These are phyloP conservation scores for Gibbula magus DNA, from an alignment of 2,888 invertebrate genomes.

Conservation along the genomic window DNA sequence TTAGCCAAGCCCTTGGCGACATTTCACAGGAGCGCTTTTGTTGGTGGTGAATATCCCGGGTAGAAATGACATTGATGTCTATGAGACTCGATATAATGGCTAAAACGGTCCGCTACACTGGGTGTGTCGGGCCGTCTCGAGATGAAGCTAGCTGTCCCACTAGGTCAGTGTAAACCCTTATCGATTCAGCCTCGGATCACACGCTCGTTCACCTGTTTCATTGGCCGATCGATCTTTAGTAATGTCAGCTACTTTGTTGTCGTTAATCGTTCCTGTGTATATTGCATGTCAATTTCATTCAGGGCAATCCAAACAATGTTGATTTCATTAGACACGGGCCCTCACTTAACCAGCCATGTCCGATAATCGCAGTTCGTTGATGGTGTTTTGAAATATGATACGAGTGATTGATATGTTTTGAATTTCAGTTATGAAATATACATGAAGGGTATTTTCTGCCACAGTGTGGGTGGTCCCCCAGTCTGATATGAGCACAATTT, in stretches of 20 bases:
- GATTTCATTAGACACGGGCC: too few species aligned
- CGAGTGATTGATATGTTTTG: too few species aligned
- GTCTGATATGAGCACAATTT: not conserved
- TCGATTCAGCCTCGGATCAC: not conserved
- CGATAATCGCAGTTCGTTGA: too few species aligned
- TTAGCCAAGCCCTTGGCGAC: constrained; percentile 18
- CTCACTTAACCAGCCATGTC: too few species aligned
- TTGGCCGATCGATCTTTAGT: constrained; percentile 8
- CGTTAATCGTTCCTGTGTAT: too few species aligned
- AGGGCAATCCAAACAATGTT: too few species aligned
- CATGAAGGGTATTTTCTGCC: too few species aligned
- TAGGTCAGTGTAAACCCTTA: constrained; percentile 7
- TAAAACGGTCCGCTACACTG: not conserved
- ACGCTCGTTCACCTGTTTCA: constrained; percentile 10
- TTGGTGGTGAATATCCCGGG: constrained; percentile 16
- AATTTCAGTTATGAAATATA: too few species aligned
- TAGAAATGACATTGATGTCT: constrained; percentile 8
- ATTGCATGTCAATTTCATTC: too few species aligned
- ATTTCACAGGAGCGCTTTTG: not conserved
- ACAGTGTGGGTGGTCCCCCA: not conserved
- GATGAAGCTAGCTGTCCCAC: not conserved
- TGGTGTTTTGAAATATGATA: too few species aligned
- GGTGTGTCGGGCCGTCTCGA: not conserved
- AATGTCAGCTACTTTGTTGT: too few species aligned
- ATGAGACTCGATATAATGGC: constrained; percentile 3